Percentiles rank a stretch among this genome's conserved stretches.
Conservation (phyloP, 2,888 invertebrate species). For the Nomada flava region DNA sequence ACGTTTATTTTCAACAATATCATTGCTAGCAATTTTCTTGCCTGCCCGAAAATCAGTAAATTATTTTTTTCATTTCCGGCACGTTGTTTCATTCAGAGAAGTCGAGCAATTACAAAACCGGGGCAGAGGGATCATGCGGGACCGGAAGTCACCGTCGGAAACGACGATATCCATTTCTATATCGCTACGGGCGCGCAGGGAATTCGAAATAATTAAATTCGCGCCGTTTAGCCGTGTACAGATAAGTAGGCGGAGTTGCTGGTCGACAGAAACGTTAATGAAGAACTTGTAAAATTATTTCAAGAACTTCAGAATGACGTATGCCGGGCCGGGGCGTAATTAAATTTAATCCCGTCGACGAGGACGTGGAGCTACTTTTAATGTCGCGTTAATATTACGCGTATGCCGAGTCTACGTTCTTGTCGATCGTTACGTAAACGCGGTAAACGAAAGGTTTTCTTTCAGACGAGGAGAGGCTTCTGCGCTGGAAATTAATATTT, state of each 20-base stretch:
- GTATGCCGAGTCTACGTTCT: constrained; percentile 24
- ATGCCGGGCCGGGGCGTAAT: constrained; percentile 34
- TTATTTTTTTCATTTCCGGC: neutral
- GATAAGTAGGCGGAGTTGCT: neutral
- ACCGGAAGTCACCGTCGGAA: neutral
- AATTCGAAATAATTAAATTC: constrained; percentile 51
- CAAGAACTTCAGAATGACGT: constrained; percentile 52
- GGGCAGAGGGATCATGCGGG: constrained; percentile 11
- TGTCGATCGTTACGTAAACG: neutral
- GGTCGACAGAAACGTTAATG: constrained; percentile 31
- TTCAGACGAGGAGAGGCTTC: neutral
- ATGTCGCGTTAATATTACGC: constrained; percentile 38
- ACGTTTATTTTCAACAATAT: too few species aligned
- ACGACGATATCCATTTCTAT: constrained; percentile 41
- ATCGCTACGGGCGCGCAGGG: constrained; percentile 6
- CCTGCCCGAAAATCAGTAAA: too few species aligned
- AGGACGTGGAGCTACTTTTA: constrained; percentile 46
- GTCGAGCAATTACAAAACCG: neutral
- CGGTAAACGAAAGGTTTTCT: neutral
- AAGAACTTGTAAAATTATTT: constrained; percentile 54
- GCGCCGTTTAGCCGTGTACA: constrained; percentile 22
- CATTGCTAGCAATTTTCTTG: too few species aligned
- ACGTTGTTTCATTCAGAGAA: neutral
- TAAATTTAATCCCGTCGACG: constrained; percentile 52
- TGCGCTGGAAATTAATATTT: neutral